Percentiles rank a stretch among this genome's conserved stretches.
phyloP scores from a whole-genome alignment of 2,113 vertebrate genomes.

The Capreolus pygargus region DNA sequence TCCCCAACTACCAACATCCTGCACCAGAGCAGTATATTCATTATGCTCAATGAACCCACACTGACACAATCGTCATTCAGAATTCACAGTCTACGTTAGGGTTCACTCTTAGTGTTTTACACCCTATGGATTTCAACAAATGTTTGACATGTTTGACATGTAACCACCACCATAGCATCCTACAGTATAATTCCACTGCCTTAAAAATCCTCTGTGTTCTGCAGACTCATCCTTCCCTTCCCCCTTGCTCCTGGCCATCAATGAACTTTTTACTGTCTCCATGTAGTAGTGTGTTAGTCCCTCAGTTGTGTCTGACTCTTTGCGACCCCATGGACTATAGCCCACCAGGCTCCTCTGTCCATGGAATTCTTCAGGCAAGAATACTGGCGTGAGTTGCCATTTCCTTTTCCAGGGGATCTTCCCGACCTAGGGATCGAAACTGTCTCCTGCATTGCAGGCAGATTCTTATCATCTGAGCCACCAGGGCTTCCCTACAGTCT shows the following conservation, averaged over 20 bases:
- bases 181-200: not conserved
- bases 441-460: not conserved
- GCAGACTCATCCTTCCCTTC: not conserved
- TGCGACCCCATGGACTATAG: not conserved
- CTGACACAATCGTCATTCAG: not conserved
- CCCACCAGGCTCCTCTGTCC: not conserved
- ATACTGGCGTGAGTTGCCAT: not conserved
- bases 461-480: not conserved
- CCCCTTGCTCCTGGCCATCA: not conserved
- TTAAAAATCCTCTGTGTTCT: not conserved
- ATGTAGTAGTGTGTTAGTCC: not conserved
- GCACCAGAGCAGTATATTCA: not conserved
- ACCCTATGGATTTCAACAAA: not conserved
- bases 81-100: not conserved
- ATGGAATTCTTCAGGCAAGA: not conserved
- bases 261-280: not conserved
- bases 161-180: not conserved
- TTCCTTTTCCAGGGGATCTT: not conserved
- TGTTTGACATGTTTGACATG: not conserved
- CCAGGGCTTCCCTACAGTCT: not conserved
- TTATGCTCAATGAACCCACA: not conserved
- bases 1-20: not conserved
- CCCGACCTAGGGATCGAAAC: not conserved
- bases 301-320: not conserved
- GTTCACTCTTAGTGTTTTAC: not conserved